phyloP scores from a whole-genome alignment of 2,113 vertebrate genomes.

The Psilopsiagon aymara region DNA sequence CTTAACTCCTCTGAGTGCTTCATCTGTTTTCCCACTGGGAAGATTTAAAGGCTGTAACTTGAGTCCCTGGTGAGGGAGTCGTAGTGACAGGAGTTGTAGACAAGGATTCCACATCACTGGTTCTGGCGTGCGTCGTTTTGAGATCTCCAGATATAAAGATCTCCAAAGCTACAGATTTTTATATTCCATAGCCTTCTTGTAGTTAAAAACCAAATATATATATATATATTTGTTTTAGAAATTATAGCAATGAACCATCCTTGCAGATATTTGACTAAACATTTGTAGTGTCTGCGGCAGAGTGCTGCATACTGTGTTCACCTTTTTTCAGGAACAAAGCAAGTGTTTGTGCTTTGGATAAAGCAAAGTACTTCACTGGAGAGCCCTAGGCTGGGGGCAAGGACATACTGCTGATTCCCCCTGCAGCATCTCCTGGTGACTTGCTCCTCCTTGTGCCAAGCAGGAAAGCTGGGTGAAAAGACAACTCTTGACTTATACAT shows the following conservation, averaged over 20 bases:
- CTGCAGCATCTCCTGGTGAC: background rate
- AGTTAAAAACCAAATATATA: background rate
- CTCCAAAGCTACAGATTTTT: background rate
- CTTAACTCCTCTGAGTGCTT: background rate
- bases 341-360: background rate
- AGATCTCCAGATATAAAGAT: background rate
- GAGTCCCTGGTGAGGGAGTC: background rate
- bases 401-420: background rate
- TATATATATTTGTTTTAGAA: background rate
- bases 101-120: background rate
- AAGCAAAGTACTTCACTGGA: background rate
- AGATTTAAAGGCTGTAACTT: background rate
- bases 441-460: background rate
- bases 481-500: background rate
- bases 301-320: background rate
- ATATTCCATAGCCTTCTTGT: background rate
- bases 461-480: background rate
- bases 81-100: background rate
- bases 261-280: background rate
- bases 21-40: background rate
- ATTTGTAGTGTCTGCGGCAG: background rate
- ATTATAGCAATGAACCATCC: background rate
- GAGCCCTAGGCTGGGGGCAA: background rate
- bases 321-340: background rate
- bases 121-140: background rate